Conservation (phyloP, 2,113 vertebrate genomes). For the Urocitellus parryii region DNA sequence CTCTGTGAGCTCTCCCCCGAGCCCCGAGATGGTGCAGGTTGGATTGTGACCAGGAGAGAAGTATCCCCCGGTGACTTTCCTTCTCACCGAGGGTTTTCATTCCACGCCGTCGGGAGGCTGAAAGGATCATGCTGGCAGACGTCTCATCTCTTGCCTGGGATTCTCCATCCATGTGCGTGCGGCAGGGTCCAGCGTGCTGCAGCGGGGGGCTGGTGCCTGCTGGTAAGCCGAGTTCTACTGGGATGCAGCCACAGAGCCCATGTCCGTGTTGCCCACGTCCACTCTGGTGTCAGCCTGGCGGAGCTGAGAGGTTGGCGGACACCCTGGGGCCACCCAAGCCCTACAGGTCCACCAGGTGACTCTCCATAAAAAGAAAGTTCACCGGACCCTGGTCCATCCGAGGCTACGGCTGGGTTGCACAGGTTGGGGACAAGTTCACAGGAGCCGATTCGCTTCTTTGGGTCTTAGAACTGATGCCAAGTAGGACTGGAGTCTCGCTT, state of each 20-base stretch:
- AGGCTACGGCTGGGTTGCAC: not conserved
- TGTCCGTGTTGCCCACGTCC: not conserved
- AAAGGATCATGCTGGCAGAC: too few species aligned
- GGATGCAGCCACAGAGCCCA: not conserved
- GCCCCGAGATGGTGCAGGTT: not conserved
- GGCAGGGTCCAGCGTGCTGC: too few species aligned
- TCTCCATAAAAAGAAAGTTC: not conserved
- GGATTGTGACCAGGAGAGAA: not conserved
- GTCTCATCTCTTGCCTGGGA: too few species aligned
- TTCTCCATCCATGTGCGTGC: too few species aligned
- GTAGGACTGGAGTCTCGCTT: not conserved
- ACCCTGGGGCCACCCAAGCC: not conserved
- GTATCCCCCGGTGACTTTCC: not conserved
- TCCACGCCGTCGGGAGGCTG: not conserved
- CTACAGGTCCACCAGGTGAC: not conserved
- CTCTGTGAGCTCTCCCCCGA: too few species aligned
- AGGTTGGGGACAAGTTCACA: not conserved
- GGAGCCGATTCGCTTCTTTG: not conserved
- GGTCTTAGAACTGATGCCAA: not conserved
- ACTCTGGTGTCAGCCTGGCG: not conserved
- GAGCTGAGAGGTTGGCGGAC: not conserved
- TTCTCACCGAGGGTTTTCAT: slow-evolving; percentile 1
- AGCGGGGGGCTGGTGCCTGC: too few species aligned
- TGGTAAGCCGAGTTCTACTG: not conserved
- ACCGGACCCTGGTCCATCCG: not conserved